Evolutionary conservation across 2,888 invertebrate genomes (phyloP).

Genomic region (Fissipunctia ypsillon): DNA sequence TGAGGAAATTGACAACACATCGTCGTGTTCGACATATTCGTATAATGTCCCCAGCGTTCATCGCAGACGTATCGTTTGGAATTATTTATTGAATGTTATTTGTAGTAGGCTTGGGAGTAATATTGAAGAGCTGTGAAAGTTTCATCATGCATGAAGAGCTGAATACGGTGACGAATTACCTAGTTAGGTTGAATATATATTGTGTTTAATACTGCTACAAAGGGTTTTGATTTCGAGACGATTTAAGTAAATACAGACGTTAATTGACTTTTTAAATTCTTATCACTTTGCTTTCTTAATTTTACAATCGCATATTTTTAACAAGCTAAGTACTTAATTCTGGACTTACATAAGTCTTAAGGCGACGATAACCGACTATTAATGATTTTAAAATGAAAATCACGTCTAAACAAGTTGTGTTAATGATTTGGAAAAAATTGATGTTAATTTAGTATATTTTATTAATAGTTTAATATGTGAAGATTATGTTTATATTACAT

Average conservation of each 20-base stretch:
- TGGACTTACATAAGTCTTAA: constrained; percentile 3
- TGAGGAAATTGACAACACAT: constrained; percentile 49
- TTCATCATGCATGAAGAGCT: background rate
- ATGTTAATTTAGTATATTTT: too few species aligned
- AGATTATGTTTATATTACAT: too few species aligned
- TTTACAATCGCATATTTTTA: background rate
- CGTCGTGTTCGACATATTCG: constrained; percentile 25
- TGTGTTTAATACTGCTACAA: background rate
- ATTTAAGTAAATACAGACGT: background rate
- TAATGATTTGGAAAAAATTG: too few species aligned
- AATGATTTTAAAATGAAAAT: too few species aligned
- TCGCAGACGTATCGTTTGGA: constrained; percentile 4
- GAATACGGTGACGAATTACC: background rate
- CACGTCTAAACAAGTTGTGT: too few species aligned
- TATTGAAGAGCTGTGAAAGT: background rate
- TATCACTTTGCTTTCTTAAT: background rate
- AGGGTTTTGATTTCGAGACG: background rate
- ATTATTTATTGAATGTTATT: constrained; percentile 18
- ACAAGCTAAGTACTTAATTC: constrained; percentile 1
- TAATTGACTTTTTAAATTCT: background rate
- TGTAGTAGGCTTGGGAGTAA: background rate
- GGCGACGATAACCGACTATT: too few species aligned
- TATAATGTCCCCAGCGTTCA: constrained; percentile 14
- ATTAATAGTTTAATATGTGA: too few species aligned
- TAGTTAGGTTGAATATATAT: background rate